These are phyloP conservation scores for Trematomus bernacchii DNA, from an alignment of 2,797 vertebrate genomes.

Conservation along the genomic window DNA sequence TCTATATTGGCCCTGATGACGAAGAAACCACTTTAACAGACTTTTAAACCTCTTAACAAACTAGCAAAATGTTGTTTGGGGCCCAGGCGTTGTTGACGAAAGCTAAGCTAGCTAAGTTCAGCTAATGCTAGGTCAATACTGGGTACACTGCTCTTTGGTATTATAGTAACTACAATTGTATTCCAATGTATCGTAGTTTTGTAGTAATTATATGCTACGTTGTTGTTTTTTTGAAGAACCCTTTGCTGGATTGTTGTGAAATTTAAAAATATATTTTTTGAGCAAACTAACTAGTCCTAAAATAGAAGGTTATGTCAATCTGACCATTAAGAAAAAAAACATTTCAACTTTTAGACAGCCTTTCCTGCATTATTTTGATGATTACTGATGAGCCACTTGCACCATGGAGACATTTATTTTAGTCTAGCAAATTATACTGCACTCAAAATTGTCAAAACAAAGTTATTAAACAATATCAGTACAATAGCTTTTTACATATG, in stretches of 20 bases:
- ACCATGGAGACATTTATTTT: background rate
- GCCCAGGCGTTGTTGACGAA: background rate
- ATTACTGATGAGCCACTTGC: background rate
- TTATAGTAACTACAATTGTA: too few relatives aligned
- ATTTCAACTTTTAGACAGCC: background rate
- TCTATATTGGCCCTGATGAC: rapidly evolving
- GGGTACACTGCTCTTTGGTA: background rate
- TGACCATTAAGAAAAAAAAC: background rate
- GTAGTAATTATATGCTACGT: background rate
- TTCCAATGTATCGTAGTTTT: background rate
- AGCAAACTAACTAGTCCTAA: background rate
- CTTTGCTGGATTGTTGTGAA: background rate
- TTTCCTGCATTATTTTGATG: background rate
- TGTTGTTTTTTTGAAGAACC: background rate
- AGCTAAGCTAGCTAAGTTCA: conserved; percentile 21
- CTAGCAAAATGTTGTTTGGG: background rate
- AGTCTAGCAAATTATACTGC: background rate
- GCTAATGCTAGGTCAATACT: conserved; percentile 21
- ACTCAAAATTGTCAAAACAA: background rate
- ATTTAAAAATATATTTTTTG: background rate
- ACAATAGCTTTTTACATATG: too few relatives aligned
- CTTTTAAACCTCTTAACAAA: background rate
- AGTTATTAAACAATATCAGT: background rate
- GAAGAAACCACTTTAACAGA: background rate
- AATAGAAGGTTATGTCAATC: background rate